Base-by-base conservation (phyloP, 2,797 vertebrate species). In the Thamnophis elegans region DNA sequence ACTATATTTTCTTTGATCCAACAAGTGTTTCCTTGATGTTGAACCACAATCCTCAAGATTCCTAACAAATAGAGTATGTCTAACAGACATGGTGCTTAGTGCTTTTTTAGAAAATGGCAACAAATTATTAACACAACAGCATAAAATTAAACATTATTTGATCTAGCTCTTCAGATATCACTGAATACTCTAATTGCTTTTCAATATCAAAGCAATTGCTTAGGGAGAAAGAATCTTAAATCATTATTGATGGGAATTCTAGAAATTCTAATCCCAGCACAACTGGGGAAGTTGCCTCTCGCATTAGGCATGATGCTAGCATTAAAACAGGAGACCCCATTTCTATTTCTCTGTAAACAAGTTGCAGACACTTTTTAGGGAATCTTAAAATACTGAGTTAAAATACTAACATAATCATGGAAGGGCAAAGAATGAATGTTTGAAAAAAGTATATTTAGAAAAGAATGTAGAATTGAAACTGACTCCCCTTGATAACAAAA, bases 281-380 rank as follows among this genome's bases (percentile, higher is more conserved):
- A 78, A 73, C 32, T 73, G 32, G 14, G n/a, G 7, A 73, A 8
- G 16, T 73, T 73, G 97, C 96, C 93, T 96, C 96, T 95, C 91
- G 96, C 96, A 96, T 97, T 97, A 97, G 97, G 96, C 97, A 95
- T 96, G 95, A 95, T 94, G 94, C 96, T 98, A 96, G 97, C 97
- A 96, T 94, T 94, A 96, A 97, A 97, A 97, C 95, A 59, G 9
- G 95, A 97, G 96, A 96, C 97, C 96, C 96, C 97, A 97, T 96
- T 97, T 97, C 95, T 96, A 95, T 96, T 73, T 96, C 94, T 96
- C 96, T 98, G 96, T 98, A 97, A 98, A 97, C 96, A 97, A 97
- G 96, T 59, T 73, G 96, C 96, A 96, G 95, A 96, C 94, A 96
- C 97, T 97, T 97, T 96, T 96, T 96, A 97, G 95, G 95, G 94